A percentile compares a stretch with the other conserved stretches of the same genome.
phyloP scores from a whole-genome alignment of 2,113 vertebrate genomes.

The Scytalopus superciliaris region DNA sequence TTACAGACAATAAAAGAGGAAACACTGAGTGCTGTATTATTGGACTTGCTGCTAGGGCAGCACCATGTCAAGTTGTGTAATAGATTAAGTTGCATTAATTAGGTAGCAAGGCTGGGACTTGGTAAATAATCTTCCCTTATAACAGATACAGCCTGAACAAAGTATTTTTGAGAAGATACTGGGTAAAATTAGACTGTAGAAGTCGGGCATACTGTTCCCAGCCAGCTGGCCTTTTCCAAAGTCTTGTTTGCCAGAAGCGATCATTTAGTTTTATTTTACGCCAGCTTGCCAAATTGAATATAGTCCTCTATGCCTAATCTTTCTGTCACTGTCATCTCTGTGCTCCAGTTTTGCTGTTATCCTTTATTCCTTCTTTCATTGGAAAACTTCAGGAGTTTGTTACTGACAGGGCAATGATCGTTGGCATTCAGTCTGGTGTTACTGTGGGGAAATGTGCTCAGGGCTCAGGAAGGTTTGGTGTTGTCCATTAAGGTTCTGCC shows the following conservation, averaged over 20 bases:
- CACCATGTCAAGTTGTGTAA: not conserved
- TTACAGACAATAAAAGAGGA: not conserved
- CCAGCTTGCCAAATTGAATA: not conserved
- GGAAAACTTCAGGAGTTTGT: not conserved
- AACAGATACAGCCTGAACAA: not conserved
- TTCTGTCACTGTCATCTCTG: not conserved
- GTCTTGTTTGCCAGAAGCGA: not conserved
- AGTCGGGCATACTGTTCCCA: not conserved
- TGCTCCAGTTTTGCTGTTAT: not conserved
- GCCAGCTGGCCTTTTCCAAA: not conserved
- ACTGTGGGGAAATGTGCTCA: not conserved
- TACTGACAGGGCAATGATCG: not conserved
- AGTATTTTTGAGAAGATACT: not conserved
- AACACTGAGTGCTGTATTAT: not conserved
- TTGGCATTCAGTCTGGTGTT: not conserved
- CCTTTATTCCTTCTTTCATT: not conserved
- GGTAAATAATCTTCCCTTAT: not conserved
- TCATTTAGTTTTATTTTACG: not conserved
- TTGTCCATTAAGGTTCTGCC: slow-evolving; percentile 79
- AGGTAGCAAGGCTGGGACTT: not conserved
- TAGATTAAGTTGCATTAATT: not conserved
- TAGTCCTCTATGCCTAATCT: not conserved
- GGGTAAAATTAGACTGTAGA: not conserved
- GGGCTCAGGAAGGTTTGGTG: not conserved
- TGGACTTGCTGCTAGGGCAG: not conserved